Conservation (phyloP, 2,888 invertebrate species). For the Seira sanloemensis region DNA sequence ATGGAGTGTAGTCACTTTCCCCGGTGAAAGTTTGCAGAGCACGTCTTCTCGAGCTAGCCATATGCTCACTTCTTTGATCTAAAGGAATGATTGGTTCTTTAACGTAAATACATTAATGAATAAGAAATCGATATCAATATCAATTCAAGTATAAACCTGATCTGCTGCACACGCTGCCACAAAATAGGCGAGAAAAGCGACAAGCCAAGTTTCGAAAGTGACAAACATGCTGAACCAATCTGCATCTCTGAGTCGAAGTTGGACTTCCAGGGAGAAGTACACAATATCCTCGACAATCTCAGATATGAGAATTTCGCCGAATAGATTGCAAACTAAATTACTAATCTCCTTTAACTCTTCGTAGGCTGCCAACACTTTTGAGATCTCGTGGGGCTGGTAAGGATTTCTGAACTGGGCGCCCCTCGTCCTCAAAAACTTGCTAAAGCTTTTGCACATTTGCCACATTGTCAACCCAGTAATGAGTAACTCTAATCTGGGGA, state of each 20-base stretch:
- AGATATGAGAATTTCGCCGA: slow-evolving; percentile 35
- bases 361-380: not conserved
- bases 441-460: slow-evolving; percentile 37
- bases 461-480: slow-evolving; percentile 24
- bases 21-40: not conserved
- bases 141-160: no score
- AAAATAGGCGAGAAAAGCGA: slow-evolving; percentile 30
- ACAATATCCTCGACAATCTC: slow-evolving; percentile 39
- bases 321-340: slow-evolving; percentile 18
- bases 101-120: no score
- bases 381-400: slow-evolving; percentile 8
- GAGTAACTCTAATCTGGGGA: slow-evolving; percentile 25
- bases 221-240: slow-evolving; percentile 40
- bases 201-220: slow-evolving; percentile 30
- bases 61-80: no score
- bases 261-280: slow-evolving; percentile 40
- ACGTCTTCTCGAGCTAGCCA: not conserved
- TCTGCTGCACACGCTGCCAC: slow-evolving; percentile 29
- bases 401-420: not conserved
- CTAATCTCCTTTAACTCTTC: slow-evolving; percentile 35
- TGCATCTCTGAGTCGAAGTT: slow-evolving; percentile 13
- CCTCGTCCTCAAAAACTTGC: not conserved
- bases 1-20: not conserved
- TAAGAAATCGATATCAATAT: no score
- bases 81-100: no score